Conservation (phyloP, 2,797 vertebrate genomes). For the Otolemur crassicaudatus region DNA sequence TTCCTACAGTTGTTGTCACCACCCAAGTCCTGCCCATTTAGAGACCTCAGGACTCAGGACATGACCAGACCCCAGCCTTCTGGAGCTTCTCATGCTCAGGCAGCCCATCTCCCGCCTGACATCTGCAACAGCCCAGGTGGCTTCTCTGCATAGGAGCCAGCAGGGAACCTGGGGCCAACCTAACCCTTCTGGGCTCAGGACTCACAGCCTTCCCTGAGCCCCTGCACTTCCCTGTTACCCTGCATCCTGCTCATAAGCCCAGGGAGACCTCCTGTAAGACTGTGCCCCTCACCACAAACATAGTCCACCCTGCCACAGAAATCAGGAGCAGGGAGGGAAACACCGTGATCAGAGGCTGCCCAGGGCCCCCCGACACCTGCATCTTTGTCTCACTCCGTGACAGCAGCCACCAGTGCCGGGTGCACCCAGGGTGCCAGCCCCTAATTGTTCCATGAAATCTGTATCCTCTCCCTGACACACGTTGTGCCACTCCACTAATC, state of each 20-base stretch:
- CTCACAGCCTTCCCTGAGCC: rapidly evolving
- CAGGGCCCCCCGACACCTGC: neutral
- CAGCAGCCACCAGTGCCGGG: neutral
- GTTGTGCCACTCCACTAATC: slow-evolving; percentile 73
- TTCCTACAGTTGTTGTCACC: too few species aligned
- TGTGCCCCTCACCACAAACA: neutral
- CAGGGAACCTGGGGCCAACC: rapidly evolving
- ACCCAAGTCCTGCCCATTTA: rapidly evolving
- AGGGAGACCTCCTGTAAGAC: rapidly evolving
- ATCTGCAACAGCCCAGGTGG: rapidly evolving
- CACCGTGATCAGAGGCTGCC: rapidly evolving
- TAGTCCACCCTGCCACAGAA: too few species aligned
- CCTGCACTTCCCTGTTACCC: rapidly evolving
- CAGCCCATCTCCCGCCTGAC: rapidly evolving
- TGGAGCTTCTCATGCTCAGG: neutral
- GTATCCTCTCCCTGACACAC: slow-evolving; percentile 68
- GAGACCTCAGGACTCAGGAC: neutral
- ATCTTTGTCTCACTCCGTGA: slow-evolving; percentile 47
- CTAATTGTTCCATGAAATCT: slow-evolving; percentile 66
- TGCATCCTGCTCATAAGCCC: rapidly evolving
- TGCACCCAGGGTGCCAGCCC: neutral
- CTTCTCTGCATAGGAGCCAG: neutral
- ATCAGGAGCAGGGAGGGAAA: rapidly evolving
- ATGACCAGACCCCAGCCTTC: neutral
- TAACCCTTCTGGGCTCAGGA: rapidly evolving